phyloP scores from a whole-genome alignment of 2,113 vertebrate genomes.

The Fregata magnificens region DNA sequence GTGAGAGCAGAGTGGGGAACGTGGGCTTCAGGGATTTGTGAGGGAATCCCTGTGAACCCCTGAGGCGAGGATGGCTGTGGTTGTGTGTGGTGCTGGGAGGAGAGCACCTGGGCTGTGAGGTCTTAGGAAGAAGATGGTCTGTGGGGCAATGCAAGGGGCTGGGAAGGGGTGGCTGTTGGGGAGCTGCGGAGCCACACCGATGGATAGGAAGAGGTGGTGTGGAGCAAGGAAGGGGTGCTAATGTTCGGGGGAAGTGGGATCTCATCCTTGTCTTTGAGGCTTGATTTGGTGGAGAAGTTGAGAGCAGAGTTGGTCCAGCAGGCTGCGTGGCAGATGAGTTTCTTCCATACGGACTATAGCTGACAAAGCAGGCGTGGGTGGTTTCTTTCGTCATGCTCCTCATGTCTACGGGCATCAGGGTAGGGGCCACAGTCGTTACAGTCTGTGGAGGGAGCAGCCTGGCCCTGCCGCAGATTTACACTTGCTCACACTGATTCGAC shows the following conservation, averaged over 20 bases:
- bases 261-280: not conserved
- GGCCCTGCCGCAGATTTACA: not conserved
- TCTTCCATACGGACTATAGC: not conserved
- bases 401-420: not conserved
- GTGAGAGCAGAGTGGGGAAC: fast-evolving
- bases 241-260: not conserved
- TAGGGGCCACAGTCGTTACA: not conserved
- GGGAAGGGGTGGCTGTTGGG: not conserved
- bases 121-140: not conserved
- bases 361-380: not conserved
- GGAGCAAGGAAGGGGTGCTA: not conserved
- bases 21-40: not conserved
- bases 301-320: not conserved
- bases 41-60: not conserved
- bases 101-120: not conserved
- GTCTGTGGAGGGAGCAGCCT: not conserved
- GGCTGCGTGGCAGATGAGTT: not conserved
- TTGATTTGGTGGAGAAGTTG: not conserved
- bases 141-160: not conserved
- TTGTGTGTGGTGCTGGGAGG: not conserved
- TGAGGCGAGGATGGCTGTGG: not conserved
- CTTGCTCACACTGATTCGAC: not conserved
- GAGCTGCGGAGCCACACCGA: not conserved
- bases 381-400: not conserved
- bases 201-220: not conserved